A percentile compares a stretch with the other conserved stretches of the same genome.
These are phyloP conservation scores for Ceratitis capitata DNA, from an alignment of 1,140 invertebrate species.

Conservation along the genomic window DNA sequence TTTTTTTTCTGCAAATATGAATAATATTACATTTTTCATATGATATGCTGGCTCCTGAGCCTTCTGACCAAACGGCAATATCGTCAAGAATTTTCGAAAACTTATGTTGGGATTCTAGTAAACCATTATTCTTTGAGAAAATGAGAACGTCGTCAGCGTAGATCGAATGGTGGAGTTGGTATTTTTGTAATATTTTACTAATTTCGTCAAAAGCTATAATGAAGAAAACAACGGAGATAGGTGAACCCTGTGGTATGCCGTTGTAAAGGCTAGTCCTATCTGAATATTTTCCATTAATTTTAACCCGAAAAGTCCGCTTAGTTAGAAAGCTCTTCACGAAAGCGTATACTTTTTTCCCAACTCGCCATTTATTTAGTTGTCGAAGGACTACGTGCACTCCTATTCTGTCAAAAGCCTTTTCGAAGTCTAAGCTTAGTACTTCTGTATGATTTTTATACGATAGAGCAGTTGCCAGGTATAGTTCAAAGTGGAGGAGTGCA, in stretches of 20 bases:
- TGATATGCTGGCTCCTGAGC: neutral
- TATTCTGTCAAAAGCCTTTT: neutral
- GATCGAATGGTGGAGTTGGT: too few relatives aligned
- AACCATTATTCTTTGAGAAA: neutral
- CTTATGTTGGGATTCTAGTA: neutral
- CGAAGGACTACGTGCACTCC: neutral
- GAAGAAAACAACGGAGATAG: neutral
- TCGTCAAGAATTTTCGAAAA: neutral
- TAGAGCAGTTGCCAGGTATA: too few relatives aligned
- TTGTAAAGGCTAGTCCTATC: too few relatives aligned
- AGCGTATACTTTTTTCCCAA: neutral
- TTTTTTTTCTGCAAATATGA: neutral
- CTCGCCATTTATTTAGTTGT: neutral
- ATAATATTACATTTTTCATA: neutral
- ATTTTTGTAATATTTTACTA: too few relatives aligned
- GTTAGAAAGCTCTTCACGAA: neutral
- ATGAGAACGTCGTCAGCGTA: neutral
- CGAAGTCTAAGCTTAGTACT: too few relatives aligned
- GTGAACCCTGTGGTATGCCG: neutral
- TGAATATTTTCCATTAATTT: neutral
- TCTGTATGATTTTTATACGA: too few relatives aligned
- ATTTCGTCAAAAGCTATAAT: neutral
- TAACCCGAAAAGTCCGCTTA: neutral
- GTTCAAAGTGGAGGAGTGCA: too few relatives aligned
- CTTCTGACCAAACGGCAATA: neutral